phyloP scores from a whole-genome alignment of 2,113 vertebrate species.

The Edolisoma coerulescens region DNA sequence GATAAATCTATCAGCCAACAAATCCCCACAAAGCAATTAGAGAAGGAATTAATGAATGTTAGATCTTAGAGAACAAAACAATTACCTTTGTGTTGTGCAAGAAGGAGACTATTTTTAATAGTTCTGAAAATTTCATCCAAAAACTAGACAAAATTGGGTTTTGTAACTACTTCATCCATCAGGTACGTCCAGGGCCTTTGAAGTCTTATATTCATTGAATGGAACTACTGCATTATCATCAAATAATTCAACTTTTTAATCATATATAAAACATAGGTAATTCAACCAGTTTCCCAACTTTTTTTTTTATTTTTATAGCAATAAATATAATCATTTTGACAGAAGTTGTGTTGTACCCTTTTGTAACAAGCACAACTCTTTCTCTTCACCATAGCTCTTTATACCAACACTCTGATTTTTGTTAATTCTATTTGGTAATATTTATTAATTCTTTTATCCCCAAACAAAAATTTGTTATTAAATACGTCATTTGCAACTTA shows the following conservation, averaged over 20 bases:
- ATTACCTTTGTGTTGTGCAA: background rate
- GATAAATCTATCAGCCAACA: conserved; percentile 26
- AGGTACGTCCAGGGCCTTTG: background rate
- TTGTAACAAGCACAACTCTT: background rate
- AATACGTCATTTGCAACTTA: background rate
- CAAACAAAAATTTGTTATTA: background rate
- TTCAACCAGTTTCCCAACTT: background rate
- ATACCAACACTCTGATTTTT: background rate
- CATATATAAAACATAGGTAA: background rate
- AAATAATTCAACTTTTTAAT: background rate
- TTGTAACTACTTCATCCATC: background rate
- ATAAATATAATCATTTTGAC: background rate
- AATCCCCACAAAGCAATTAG: conserved; percentile 57
- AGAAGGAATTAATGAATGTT: conserved; percentile 54
- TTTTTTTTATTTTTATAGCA: background rate
- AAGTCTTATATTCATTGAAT: background rate
- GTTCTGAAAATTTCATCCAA: conserved; percentile 16
- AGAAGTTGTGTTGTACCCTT: background rate
- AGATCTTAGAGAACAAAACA: conserved; percentile 22
- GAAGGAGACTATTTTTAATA: background rate
- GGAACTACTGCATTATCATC: background rate
- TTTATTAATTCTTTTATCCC: background rate
- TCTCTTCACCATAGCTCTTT: background rate
- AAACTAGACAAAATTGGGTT: background rate
- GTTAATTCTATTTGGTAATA: background rate